These are phyloP conservation scores for Tokudaia muenninki DNA, from an alignment of 2,797 vertebrate genomes.

Conservation along the genomic window DNA sequence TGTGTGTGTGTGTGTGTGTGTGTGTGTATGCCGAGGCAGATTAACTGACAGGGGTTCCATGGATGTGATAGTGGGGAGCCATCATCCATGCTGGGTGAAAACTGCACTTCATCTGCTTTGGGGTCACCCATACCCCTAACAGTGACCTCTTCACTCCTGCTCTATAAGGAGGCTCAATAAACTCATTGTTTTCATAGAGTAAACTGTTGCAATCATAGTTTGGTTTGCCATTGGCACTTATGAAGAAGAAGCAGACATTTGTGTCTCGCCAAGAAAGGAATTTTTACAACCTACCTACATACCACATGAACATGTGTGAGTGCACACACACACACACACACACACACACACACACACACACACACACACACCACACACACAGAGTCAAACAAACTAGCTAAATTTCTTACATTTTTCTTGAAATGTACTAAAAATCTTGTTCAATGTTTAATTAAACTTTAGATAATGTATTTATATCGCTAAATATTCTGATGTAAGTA, in stretches of 20 bases:
- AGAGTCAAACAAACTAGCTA: background rate
- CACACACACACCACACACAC: background rate
- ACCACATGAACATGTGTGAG: background rate
- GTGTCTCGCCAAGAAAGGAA: background rate
- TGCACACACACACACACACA: background rate
- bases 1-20: no score
- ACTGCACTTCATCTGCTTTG: no score
- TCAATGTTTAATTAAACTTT: conserved; percentile 24
- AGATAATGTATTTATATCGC: background rate
- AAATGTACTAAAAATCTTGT: conserved; percentile 31
- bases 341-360: background rate
- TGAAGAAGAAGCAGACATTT: background rate
- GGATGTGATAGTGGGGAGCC: background rate
- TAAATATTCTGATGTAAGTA: conserved; percentile 13
- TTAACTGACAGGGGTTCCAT: background rate
- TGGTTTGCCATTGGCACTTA: background rate
- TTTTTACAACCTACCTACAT: background rate
- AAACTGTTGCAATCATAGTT: background rate
- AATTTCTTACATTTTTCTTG: background rate
- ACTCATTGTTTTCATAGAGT: background rate
- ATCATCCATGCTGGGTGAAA: background rate
- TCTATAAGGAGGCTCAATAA: background rate
- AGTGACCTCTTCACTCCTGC: background rate
- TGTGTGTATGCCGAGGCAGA: background rate
- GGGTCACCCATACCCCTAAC: background rate